Conservation (phyloP, 2,888 invertebrate species). For the Parthenolecanium corni region DNA sequence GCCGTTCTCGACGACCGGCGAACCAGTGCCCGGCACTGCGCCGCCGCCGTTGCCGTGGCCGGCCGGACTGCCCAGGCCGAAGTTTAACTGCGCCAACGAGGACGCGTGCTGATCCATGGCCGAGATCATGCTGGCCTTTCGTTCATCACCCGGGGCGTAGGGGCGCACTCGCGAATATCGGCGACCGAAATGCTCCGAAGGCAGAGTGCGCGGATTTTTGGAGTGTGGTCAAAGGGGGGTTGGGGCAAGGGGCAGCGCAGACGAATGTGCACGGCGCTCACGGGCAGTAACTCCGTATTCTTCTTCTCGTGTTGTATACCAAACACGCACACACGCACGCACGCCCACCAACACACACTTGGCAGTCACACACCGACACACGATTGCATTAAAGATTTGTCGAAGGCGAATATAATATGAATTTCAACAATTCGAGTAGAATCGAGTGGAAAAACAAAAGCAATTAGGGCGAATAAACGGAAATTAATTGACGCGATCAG, state of each 20-base stretch:
- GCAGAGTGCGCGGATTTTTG: neutral
- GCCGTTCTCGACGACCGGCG: constrained; percentile 29
- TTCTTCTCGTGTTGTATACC: too few relatives aligned
- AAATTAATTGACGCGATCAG: constrained; percentile 4
- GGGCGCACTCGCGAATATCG: neutral
- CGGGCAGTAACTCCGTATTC: too few relatives aligned
- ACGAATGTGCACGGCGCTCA: too few relatives aligned
- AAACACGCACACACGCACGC: too few relatives aligned
- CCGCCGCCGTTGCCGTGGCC: constrained; percentile 38
- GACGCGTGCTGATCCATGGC: constrained; percentile 27
- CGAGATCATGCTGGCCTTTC: constrained; percentile 18
- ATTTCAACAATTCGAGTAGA: too few relatives aligned
- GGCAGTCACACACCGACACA: constrained; percentile 5
- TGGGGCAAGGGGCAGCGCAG: too few relatives aligned
- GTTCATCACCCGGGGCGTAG: constrained; percentile 6
- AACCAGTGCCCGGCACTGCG: constrained; percentile 41
- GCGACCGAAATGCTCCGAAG: neutral
- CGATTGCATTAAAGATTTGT: constrained; percentile 13
- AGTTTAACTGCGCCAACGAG: constrained; percentile 24
- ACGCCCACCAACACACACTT: constrained; percentile 1
- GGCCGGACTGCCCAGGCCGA: constrained; percentile 15
- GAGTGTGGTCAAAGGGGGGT: too few relatives aligned
- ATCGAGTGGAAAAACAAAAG: too few relatives aligned
- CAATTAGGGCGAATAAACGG: too few relatives aligned
- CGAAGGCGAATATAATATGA: neutral